A percentile compares a stretch with the other conserved stretches of the same genome.
Evolutionary conservation across 1,140 invertebrate genomes (phyloP).

Genomic region (Macrostomum lignano): DNA sequence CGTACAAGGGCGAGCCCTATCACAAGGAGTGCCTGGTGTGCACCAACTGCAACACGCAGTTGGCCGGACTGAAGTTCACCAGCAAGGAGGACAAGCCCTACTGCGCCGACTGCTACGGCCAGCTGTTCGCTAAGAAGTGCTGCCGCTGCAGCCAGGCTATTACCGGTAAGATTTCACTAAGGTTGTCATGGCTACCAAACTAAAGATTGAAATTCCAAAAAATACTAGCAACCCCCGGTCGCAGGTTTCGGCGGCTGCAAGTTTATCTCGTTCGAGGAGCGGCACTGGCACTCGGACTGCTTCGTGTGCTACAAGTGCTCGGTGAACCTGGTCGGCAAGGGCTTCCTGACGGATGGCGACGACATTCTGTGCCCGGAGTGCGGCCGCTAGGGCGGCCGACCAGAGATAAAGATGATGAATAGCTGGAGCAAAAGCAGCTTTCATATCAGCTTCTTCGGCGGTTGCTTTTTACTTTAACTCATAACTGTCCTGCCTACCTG

Average conservation of each 20-base stretch:
- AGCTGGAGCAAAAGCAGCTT: too few relatives aligned
- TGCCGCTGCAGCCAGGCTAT: conserved; percentile 83
- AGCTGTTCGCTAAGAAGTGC: conserved; percentile 89
- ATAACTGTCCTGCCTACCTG: too few relatives aligned
- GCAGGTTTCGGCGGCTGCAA: conserved; percentile 7
- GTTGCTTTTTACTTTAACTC: too few relatives aligned
- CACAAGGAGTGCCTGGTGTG: conserved; percentile 95
- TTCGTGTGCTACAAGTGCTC: conserved; percentile 7
- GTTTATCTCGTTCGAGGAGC: conserved; percentile 8
- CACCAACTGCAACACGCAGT: conserved; percentile 66
- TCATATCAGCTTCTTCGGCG: too few relatives aligned
- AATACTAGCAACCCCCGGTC: too few relatives aligned
- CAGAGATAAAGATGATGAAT: too few relatives aligned
- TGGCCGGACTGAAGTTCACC: conserved; percentile 90
- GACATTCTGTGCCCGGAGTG: conserved; percentile 8
- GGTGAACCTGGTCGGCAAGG: conserved; percentile 6
- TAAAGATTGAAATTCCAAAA: too few relatives aligned
- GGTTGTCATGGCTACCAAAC: too few relatives aligned
- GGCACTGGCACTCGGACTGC: conserved; percentile 8
- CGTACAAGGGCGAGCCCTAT: conserved; percentile 97
- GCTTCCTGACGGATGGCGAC: conserved; percentile 8
- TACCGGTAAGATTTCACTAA: conserved; percentile 57
- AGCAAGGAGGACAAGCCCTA: conserved; percentile 91
- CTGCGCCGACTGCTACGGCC: conserved; percentile 91
- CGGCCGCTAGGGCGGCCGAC: too few relatives aligned